Conservation (phyloP, 2,888 invertebrate genomes). For the Pristionchus exspectatus region DNA sequence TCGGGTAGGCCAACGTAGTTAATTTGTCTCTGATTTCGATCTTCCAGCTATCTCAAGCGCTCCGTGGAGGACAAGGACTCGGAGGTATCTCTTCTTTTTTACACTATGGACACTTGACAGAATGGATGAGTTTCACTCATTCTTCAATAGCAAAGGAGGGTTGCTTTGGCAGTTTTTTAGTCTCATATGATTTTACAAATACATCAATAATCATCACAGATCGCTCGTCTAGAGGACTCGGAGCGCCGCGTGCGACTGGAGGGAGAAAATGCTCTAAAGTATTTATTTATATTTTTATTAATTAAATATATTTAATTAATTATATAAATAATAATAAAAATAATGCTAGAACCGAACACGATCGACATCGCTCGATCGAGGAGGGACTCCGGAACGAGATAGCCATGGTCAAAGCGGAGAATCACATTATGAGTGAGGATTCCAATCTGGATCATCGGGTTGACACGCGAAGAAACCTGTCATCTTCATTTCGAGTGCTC, state of each 20-base stretch:
- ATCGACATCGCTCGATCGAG: slow-evolving; percentile 26
- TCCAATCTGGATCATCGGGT: not conserved
- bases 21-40: slow-evolving; percentile 47
- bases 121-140: not conserved
- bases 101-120: not conserved
- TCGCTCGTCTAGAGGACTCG: slow-evolving; percentile 48
- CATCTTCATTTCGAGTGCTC: no score
- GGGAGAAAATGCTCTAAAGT: slow-evolving; percentile 37
- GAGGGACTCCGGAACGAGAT: slow-evolving; percentile 51
- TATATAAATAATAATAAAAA: not conserved
- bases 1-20: slow-evolving; percentile 54
- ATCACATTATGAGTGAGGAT: slow-evolving; percentile 51
- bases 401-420: slow-evolving; percentile 52
- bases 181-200: not conserved
- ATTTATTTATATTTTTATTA: not conserved
- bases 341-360: slow-evolving; percentile 9
- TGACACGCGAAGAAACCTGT: no score
- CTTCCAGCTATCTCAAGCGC: slow-evolving; percentile 43
- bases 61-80: slow-evolving; percentile 53
- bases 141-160: not conserved
- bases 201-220: slow-evolving; percentile 22
- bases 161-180: no score
- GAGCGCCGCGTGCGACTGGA: not conserved
- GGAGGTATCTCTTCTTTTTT: not conserved
- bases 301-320: not conserved